Evolutionary conservation across 2,797 vertebrate species (phyloP).

Genomic region (Leptodactylus fallax): DNA sequence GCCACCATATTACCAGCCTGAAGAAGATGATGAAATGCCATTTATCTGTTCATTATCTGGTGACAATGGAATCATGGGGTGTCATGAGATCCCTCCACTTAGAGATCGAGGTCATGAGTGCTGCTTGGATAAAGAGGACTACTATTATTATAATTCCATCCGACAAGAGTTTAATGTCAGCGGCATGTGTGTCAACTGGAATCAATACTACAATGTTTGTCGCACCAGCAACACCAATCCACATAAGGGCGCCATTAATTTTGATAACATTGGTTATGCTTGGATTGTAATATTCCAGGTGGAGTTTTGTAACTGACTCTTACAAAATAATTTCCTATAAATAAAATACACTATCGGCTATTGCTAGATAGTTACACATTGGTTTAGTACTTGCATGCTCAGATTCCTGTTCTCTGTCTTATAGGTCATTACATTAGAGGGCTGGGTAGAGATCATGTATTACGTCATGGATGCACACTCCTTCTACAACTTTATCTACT

Average conservation of each 20-base stretch:
- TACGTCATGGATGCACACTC: constrained; percentile 99
- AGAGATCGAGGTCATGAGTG: constrained; percentile 90
- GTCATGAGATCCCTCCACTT: constrained; percentile 87
- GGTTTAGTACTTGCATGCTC: background rate
- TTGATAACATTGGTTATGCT: constrained; percentile 97
- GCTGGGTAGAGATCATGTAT: constrained; percentile 99
- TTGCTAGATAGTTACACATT: background rate
- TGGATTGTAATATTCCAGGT: constrained; percentile 99
- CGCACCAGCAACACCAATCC: constrained; percentile 90
- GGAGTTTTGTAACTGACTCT: background rate
- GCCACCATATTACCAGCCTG: constrained; percentile 91
- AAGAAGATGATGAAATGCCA: constrained; percentile 93
- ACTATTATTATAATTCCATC: constrained; percentile 84
- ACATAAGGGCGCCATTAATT: constrained; percentile 97
- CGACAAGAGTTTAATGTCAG: constrained; percentile 87
- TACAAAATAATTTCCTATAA: background rate
- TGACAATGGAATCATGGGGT: constrained; percentile 98
- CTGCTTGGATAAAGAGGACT: constrained; percentile 93
- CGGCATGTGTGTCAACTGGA: constrained; percentile 96
- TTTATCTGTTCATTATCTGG: constrained; percentile 95
- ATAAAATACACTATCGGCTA: background rate
- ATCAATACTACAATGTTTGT: constrained; percentile 93
- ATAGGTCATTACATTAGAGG: constrained; percentile 97
- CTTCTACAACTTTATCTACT: constrained; percentile 99
- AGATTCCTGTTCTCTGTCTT: constrained; percentile 35